Conservation (phyloP, 2,113 vertebrate species). For the Syngnathus typhle region DNA sequence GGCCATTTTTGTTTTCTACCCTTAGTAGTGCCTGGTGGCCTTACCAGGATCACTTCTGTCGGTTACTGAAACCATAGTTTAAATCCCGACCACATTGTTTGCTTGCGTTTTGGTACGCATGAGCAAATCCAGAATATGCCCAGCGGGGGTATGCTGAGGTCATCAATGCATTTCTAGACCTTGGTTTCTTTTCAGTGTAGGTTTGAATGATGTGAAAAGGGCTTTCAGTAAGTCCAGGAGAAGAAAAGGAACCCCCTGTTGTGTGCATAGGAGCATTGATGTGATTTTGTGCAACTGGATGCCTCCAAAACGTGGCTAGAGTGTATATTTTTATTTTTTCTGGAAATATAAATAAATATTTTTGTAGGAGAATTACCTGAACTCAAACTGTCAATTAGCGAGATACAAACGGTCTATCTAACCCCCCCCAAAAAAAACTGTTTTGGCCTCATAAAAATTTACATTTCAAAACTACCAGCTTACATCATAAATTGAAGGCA, state of each 20-base stretch:
- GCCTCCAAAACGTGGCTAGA: background rate
- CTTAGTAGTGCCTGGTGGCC: too few relatives aligned
- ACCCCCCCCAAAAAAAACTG: background rate
- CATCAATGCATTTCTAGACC: background rate
- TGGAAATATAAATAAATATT: too few relatives aligned
- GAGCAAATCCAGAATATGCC: background rate
- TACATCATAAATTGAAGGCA: background rate
- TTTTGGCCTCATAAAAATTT: background rate
- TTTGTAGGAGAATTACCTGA: too few relatives aligned
- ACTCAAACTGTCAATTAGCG: too few relatives aligned
- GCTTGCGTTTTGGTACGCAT: background rate
- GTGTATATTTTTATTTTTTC: background rate
- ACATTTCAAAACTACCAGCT: background rate
- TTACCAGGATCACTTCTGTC: background rate
- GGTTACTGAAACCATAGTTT: background rate
- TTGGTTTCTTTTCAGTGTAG: background rate
- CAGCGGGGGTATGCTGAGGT: background rate
- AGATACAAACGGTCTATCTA: too few relatives aligned
- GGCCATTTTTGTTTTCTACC: too few relatives aligned
- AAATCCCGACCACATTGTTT: background rate
- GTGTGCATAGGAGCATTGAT: background rate
- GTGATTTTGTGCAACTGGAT: background rate
- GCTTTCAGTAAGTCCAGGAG: slow-evolving; percentile 43
- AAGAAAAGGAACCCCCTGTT: background rate
- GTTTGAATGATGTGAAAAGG: slow-evolving; percentile 3